These are phyloP conservation scores for Xylota sylvarum DNA, from an alignment of 2,888 invertebrate species.

Conservation along the genomic window DNA sequence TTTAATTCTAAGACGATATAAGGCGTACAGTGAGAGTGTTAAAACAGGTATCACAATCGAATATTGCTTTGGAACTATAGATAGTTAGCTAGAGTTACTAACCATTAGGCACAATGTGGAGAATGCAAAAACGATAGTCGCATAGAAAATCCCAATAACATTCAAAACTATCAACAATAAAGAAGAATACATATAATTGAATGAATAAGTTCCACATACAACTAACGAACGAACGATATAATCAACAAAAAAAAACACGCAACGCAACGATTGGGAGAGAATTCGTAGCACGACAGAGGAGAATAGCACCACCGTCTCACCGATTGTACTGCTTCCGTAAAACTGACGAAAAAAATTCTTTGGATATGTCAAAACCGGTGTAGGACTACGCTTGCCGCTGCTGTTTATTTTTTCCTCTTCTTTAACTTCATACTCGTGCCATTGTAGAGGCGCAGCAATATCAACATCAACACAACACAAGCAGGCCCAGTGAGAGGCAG, in stretches of 20 bases:
- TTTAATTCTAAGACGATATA: conserved; percentile 16
- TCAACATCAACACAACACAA: conserved; percentile 60
- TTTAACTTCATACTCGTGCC: conserved; percentile 70
- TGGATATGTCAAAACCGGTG: conserved; percentile 78
- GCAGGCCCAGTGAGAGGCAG: conserved; percentile 44
- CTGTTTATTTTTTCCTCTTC: conserved; percentile 58
- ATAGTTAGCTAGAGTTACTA: conserved; percentile 30
- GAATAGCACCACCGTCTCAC: conserved; percentile 76
- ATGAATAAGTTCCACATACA: conserved; percentile 81
- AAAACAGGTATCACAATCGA: conserved; percentile 64
- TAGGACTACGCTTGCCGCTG: conserved; percentile 71
- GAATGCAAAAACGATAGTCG: conserved; percentile 42
- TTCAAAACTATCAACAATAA: conserved; percentile 20
- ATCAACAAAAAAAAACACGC: conserved; percentile 76
- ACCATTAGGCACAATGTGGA: conserved; percentile 65
- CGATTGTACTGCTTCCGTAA: conserved; percentile 80
- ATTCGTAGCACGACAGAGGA: conserved; percentile 74
- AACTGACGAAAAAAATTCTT: conserved; percentile 78
- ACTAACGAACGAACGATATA: conserved; percentile 29
- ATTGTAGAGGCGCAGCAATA: conserved; percentile 65
- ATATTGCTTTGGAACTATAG: conserved; percentile 32
- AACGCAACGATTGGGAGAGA: conserved; percentile 74
- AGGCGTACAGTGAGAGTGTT: conserved; percentile 45
- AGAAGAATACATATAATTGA: conserved; percentile 80
- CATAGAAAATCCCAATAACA: conserved; percentile 9